A percentile compares a stretch with the other conserved stretches of the same genome.
Conservation (phyloP, 2,888 invertebrate species). For the Myathropa florea region DNA sequence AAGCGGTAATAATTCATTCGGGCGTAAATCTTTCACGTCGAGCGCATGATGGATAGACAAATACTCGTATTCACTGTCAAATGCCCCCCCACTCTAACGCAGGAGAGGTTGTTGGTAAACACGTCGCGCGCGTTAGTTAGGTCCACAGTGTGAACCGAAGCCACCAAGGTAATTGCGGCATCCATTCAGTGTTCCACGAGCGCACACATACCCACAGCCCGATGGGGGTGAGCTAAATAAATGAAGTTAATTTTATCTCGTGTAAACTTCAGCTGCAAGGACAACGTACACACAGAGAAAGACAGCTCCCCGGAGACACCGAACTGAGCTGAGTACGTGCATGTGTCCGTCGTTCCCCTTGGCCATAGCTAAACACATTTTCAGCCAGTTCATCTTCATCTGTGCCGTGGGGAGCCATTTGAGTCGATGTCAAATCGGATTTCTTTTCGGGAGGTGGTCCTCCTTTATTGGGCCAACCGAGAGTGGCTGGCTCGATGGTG, state of each 20-base stretch:
- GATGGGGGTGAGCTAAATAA: slow-evolving; percentile 36
- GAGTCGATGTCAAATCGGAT: slow-evolving; percentile 18
- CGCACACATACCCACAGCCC: not conserved
- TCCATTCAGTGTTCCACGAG: not conserved
- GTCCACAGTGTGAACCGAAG: slow-evolving; percentile 37
- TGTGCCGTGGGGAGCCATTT: slow-evolving; percentile 35
- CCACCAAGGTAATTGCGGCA: slow-evolving; percentile 31
- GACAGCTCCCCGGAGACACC: slow-evolving; percentile 24
- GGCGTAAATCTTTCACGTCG: slow-evolving; percentile 48
- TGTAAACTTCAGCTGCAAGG: slow-evolving; percentile 25
- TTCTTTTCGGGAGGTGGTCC: slow-evolving; percentile 1
- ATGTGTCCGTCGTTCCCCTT: not conserved
- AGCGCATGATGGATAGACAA: slow-evolving; percentile 38
- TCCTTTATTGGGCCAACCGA: not conserved
- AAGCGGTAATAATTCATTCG: slow-evolving; percentile 50
- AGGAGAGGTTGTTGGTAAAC: slow-evolving; percentile 6
- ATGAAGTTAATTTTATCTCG: slow-evolving; percentile 53
- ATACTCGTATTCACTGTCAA: not conserved
- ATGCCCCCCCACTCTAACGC: not conserved
- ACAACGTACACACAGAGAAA: not conserved
- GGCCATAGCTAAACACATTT: slow-evolving; percentile 39
- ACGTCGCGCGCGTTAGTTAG: slow-evolving; percentile 4
- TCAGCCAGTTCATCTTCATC: slow-evolving; percentile 28
- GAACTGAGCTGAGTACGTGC: not conserved
- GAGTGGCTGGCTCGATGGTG: not conserved